Conservation (phyloP, 2,888 invertebrate species). For the Spodoptera picta region DNA sequence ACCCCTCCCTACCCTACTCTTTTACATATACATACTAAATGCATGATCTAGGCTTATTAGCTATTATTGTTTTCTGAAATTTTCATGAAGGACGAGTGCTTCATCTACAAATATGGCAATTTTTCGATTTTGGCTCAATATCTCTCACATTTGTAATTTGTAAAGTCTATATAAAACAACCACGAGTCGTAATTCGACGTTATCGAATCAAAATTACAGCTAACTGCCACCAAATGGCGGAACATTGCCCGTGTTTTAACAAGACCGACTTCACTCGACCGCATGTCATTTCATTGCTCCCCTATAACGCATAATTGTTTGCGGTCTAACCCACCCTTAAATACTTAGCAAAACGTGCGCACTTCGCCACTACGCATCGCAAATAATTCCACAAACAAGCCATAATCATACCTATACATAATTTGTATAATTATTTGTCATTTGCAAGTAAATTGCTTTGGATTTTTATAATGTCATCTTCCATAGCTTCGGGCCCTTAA, state of each 20-base stretch:
- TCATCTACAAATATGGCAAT: too few relatives aligned
- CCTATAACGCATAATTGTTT: conserved; percentile 73
- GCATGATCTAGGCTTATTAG: too few relatives aligned
- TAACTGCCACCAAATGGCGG: conserved; percentile 61
- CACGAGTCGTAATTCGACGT: conserved; percentile 21
- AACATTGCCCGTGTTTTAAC: conserved; percentile 61
- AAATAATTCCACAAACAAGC: conserved; percentile 72
- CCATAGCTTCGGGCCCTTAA: conserved; percentile 65
- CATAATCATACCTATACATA: conserved; percentile 65
- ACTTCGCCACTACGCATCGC: conserved; percentile 66
- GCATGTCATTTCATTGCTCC: conserved; percentile 72
- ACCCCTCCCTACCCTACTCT: too few relatives aligned
- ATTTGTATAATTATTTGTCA: conserved; percentile 74
- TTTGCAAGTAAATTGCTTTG: conserved; percentile 67
- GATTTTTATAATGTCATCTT: conserved; percentile 69
- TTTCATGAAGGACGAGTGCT: too few relatives aligned
- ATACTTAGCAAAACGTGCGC: conserved; percentile 72
- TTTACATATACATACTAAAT: too few relatives aligned
- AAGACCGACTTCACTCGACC: conserved; percentile 66
- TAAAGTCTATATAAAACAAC: conserved; percentile 12
- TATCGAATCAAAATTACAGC: conserved; percentile 41
- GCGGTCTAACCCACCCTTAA: conserved; percentile 76
- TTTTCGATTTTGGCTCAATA: too few relatives aligned
- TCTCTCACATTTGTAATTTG: too few relatives aligned
- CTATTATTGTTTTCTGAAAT: too few relatives aligned